Conservation (phyloP, 2,797 vertebrate genomes). For the Eospalax fontanierii region DNA sequence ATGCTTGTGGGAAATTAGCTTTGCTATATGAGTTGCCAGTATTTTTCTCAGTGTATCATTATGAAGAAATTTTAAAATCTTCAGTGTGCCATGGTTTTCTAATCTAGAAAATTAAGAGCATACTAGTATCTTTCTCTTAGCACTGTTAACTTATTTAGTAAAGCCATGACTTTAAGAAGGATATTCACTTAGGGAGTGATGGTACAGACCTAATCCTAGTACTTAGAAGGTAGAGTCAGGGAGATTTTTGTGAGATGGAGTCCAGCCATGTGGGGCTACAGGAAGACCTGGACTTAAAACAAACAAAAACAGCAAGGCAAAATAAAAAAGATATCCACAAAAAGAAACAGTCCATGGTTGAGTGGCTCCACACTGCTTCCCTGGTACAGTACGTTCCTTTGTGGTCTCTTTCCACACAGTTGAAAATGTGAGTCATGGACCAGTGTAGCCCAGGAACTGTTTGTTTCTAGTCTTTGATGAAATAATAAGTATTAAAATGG, state of each 20-base stretch:
- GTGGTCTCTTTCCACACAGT: conserved; percentile 4
- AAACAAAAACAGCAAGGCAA: too few relatives aligned
- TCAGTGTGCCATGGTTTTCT: conserved; percentile 56
- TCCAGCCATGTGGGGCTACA: too few relatives aligned
- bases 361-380: neutral
- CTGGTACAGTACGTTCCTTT: conserved; percentile 43
- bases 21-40: neutral
- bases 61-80: conserved; percentile 26
- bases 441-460: neutral
- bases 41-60: conserved; percentile 48
- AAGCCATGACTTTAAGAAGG: conserved; percentile 7
- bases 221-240: too few relatives aligned
- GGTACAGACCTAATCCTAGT: too few relatives aligned
- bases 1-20: conserved; percentile 53
- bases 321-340: neutral
- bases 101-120: conserved; percentile 23
- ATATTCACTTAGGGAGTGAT: neutral
- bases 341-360: neutral
- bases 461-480: conserved; percentile 59
- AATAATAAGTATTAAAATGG: conserved; percentile 44
- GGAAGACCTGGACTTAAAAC: too few relatives aligned
- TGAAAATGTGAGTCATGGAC: neutral
- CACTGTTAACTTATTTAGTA: conserved; percentile 50
- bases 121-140: conserved; percentile 24
- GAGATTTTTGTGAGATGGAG: too few relatives aligned